phyloP scores from a whole-genome alignment of 2,797 vertebrate genomes.

The Periophthalmus magnuspinnatus region DNA sequence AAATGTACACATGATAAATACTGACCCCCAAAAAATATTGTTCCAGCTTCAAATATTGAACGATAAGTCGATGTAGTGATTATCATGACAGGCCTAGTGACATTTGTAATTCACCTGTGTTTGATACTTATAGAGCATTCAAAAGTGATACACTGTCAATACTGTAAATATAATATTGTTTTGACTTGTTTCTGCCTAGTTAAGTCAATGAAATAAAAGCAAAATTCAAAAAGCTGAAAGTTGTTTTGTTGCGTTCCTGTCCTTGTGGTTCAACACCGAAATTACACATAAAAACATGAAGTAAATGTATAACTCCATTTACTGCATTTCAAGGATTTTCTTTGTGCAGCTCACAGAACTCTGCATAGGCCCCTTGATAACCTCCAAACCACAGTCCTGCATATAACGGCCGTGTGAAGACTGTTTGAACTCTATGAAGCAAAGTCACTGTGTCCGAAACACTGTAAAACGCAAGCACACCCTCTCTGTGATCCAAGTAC shows the following conservation, averaged over 20 bases:
- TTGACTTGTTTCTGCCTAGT: too few species aligned
- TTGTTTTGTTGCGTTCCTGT: not conserved
- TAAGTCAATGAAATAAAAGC: too few species aligned
- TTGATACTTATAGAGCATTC: too few species aligned
- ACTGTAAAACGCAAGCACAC: conserved; percentile 8
- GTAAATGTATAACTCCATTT: not conserved
- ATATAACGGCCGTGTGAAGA: conserved; percentile 28
- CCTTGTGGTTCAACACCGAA: not conserved
- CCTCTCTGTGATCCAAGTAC: conserved; percentile 20
- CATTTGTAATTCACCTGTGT: too few species aligned
- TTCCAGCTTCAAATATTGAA: too few species aligned
- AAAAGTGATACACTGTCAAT: not conserved
- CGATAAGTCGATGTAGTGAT: too few species aligned
- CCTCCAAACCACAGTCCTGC: not conserved
- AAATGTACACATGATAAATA: too few species aligned
- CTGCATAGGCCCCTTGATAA: not conserved
- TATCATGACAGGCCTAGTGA: too few species aligned
- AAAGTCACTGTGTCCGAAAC: conserved; percentile 14
- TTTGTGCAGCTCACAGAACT: conserved; percentile 16
- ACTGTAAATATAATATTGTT: not conserved
- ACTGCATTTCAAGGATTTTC: not conserved
- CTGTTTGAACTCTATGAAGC: conserved; percentile 27
- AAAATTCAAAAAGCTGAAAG: too few species aligned
- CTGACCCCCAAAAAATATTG: too few species aligned
- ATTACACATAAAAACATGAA: not conserved